Conservation (phyloP, 2,888 invertebrate genomes). For the Acholoe squamosa region DNA sequence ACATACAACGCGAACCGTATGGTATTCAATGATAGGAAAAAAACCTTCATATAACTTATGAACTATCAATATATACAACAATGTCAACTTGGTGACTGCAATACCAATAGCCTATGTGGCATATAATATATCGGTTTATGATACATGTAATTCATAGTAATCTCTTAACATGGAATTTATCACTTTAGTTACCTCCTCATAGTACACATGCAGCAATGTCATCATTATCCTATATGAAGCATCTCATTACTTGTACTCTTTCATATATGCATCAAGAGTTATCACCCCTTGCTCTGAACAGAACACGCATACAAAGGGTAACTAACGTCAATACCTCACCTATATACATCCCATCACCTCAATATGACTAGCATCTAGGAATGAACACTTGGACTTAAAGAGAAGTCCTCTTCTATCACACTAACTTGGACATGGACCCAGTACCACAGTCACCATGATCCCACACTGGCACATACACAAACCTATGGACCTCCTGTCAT, state of each 20-base stretch:
- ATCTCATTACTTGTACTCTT: not conserved
- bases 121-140: not conserved
- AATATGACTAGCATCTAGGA: slow-evolving; percentile 25
- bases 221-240: not conserved
- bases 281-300: too few relatives aligned
- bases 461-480: too few relatives aligned
- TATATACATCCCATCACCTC: not conserved
- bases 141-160: not conserved
- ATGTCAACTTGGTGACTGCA: not conserved
- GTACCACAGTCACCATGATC: not conserved
- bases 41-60: not conserved
- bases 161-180: slow-evolving; percentile 6
- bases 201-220: not conserved
- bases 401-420: not conserved
- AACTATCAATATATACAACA: not conserved
- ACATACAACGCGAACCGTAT: not conserved
- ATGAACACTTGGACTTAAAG: not conserved
- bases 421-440: not conserved
- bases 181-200: not conserved
- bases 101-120: not conserved
- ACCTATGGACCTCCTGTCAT: too few relatives aligned
- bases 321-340: too few relatives aligned
- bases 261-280: not conserved
- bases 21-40: not conserved
- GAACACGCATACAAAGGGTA: too few relatives aligned